phyloP scores from a whole-genome alignment of 2,113 vertebrate species.

The Clarias batrachus region DNA sequence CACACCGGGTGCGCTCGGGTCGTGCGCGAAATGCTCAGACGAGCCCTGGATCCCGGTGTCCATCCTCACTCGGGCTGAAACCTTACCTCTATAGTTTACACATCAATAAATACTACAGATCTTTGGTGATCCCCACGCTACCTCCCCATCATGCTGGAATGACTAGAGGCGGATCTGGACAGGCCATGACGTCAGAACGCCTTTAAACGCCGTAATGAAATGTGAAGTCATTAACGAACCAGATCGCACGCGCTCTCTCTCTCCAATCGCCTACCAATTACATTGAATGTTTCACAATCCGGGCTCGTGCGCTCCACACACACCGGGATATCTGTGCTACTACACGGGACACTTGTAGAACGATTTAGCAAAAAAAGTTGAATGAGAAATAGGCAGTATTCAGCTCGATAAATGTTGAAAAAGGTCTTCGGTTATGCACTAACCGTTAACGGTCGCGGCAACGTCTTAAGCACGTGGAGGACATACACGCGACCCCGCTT shows the following conservation, averaged over 20 bases:
- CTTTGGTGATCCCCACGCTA: not conserved
- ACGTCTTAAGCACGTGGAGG: not conserved
- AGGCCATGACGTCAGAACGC: slow-evolving; percentile 2
- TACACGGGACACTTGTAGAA: slow-evolving; percentile 17
- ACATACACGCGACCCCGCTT: not conserved
- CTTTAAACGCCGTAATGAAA: not conserved
- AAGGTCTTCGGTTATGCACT: not conserved
- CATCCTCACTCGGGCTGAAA: slow-evolving; percentile 54
- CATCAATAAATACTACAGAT: not conserved
- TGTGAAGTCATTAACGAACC: not conserved
- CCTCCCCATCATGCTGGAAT: not conserved
- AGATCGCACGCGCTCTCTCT: not conserved
- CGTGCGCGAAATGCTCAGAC: slow-evolving; percentile 62
- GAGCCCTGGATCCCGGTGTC: slow-evolving; percentile 61
- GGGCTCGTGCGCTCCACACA: not conserved
- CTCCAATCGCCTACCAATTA: slow-evolving; percentile 13
- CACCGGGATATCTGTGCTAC: not conserved
- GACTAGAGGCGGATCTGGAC: not conserved
- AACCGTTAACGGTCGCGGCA: not conserved
- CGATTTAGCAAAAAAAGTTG: not conserved
- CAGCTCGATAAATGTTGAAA: not conserved
- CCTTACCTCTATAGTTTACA: not conserved
- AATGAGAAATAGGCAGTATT: not conserved
- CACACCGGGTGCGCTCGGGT: slow-evolving; percentile 63
- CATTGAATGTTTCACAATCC: slow-evolving; percentile 15